Evolutionary conservation across 2,113 vertebrate genomes (phyloP).

Genomic region (Limnothrissa miodon): DNA sequence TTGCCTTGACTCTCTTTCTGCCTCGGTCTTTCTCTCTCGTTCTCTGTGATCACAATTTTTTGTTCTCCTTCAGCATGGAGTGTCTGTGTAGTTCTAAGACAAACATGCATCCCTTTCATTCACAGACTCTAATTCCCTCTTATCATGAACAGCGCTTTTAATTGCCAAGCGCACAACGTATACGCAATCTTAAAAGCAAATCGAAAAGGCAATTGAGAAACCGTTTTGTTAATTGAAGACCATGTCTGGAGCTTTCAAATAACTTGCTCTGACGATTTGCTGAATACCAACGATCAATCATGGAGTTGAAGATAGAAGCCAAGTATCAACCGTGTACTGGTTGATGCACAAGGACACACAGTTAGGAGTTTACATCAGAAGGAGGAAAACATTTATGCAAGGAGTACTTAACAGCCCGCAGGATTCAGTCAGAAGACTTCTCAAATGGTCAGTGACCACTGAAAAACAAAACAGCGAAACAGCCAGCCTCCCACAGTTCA

Average conservation of each 20-base stretch:
- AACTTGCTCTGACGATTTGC: background rate
- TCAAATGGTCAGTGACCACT: background rate
- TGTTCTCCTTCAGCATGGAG: slow-evolving; percentile 2
- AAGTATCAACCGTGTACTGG: background rate
- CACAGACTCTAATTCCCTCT: background rate
- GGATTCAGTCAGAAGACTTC: background rate
- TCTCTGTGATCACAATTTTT: background rate
- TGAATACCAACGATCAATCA: background rate
- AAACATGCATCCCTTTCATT: background rate
- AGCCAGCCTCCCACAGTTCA: background rate
- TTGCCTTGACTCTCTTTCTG: background rate
- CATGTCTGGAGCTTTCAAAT: background rate
- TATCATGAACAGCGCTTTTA: background rate
- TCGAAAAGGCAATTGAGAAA: background rate
- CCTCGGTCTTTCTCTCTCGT: background rate
- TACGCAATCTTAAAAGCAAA: background rate
- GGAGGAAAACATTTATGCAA: background rate
- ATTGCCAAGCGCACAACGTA: background rate
- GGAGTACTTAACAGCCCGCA: background rate
- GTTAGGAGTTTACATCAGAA: background rate
- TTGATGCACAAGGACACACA: background rate
- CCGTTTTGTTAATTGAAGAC: background rate
- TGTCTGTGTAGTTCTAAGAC: background rate
- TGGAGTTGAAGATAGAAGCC: background rate
- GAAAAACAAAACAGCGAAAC: background rate